phyloP scores from a whole-genome alignment of 1,140 invertebrate genomes.

The Agrypnia vestita region DNA sequence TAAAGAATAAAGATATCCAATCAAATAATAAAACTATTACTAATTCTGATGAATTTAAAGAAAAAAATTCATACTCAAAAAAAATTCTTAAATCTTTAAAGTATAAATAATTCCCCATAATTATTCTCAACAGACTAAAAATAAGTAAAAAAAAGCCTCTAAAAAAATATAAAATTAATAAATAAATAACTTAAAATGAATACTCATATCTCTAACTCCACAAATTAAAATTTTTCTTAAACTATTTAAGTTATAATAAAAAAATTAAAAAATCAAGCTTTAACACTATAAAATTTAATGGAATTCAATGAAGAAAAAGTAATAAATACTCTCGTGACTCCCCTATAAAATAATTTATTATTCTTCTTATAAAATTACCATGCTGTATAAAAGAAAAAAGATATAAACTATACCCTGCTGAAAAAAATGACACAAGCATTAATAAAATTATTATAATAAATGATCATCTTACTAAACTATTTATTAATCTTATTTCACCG shows the following conservation, averaged over 20 bases:
- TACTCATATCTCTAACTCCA: constrained; percentile 72
- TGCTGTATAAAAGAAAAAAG: constrained; percentile 76
- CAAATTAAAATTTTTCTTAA: constrained; percentile 77
- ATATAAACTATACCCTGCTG: constrained; percentile 69
- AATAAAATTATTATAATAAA: constrained; percentile 68
- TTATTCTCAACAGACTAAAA: constrained; percentile 68
- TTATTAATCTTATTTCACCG: constrained; percentile 76
- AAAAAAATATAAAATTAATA: not conserved
- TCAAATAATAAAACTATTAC: constrained; percentile 70
- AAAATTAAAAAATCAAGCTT: constrained; percentile 65
- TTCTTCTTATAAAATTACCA: constrained; percentile 68
- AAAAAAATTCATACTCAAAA: constrained; percentile 63
- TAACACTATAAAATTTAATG: constrained; percentile 76
- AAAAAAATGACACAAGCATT: constrained; percentile 71
- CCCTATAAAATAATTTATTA: too few relatives aligned
- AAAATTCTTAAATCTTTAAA: constrained; percentile 63
- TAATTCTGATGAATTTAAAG: constrained; percentile 67
- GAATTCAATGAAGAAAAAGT: constrained; percentile 75
- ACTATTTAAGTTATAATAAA: constrained; percentile 71
- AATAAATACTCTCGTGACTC: constrained; percentile 76
- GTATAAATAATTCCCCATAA: too few relatives aligned
- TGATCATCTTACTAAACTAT: constrained; percentile 71
- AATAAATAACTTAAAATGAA: constrained; percentile 3
- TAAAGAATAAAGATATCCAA: constrained; percentile 76
- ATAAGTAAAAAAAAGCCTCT: constrained; percentile 65